These are phyloP conservation scores for Ophioderma brevispina DNA, from an alignment of 35 echinoderm and acorn worm species.

Conservation along the genomic window DNA sequence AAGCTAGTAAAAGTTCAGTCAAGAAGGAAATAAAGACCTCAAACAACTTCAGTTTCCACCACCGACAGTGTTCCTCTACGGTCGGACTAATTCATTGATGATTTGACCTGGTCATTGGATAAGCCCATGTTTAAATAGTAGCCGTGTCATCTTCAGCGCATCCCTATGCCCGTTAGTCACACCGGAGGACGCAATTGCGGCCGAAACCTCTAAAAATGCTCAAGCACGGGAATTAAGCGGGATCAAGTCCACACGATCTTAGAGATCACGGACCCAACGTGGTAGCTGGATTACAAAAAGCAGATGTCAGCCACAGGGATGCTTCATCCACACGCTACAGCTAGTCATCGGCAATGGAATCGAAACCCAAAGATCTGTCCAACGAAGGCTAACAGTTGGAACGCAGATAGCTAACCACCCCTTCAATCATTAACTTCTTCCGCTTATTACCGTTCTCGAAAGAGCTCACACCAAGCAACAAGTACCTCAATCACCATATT, in stretches of 20 bases:
- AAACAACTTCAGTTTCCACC: not conserved
- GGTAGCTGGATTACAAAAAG: not conserved
- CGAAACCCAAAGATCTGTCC: not conserved
- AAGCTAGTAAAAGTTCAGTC: not conserved
- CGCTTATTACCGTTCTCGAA: not conserved
- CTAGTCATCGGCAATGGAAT: not conserved
- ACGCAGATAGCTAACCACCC: not conserved
- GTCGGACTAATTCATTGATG: not conserved
- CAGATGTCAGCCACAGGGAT: not conserved
- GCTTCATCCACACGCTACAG: conserved; percentile 13
- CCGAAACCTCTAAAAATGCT: conserved; percentile 5
- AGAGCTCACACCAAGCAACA: not conserved
- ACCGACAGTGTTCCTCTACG: not conserved
- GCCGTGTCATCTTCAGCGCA: not conserved
- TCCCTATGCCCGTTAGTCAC: not conserved
- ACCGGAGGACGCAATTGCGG: not conserved
- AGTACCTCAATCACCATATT: not conserved
- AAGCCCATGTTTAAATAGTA: not conserved
- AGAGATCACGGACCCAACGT: conserved; percentile 6
- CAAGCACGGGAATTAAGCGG: not conserved
- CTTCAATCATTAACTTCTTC: not conserved
- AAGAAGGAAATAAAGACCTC: not conserved
- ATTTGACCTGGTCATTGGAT: not conserved
- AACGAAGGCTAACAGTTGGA: not conserved
- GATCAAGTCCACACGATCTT: too few species aligned